phyloP scores from a whole-genome alignment of 1,140 invertebrate genomes.

The Scaptomyza pallida region DNA sequence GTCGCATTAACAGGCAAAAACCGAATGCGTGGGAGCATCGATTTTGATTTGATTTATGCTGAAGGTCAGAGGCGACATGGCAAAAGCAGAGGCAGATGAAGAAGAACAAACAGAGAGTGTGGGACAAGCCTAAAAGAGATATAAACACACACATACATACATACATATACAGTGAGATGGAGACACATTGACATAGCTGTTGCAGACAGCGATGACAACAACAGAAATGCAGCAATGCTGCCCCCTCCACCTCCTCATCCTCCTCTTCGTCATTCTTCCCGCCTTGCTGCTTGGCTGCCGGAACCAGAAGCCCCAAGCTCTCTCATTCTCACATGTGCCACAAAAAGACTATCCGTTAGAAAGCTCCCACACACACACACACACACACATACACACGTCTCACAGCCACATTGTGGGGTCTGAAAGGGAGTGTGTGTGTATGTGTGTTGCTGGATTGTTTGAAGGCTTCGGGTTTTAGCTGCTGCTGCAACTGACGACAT shows the following conservation, averaged over 20 bases:
- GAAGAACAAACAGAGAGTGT: neutral
- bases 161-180: neutral
- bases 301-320: constrained; percentile 38
- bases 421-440: neutral
- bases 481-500: constrained; percentile 33
- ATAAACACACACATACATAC: neutral
- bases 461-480: neutral
- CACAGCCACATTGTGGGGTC: neutral
- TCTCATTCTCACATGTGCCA: constrained; percentile 9
- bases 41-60: constrained; percentile 58
- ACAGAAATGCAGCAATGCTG: neutral
- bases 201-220: constrained; percentile 23
- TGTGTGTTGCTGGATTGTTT: no score
- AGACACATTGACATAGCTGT: constrained; percentile 1
- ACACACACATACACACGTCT: neutral
- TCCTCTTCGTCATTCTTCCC: no score
- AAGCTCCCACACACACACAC: neutral
- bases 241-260: no score
- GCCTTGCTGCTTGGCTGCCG: constrained; percentile 20
- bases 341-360: constrained; percentile 22
- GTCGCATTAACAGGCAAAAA: constrained; percentile 39
- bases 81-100: neutral
- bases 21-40: constrained; percentile 82
- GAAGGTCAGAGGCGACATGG: constrained; percentile 40
- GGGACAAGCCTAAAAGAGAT: neutral